Percentiles rank a stretch among this genome's conserved stretches.
These are phyloP conservation scores for Nipponia nippon DNA, from an alignment of 2,113 vertebrate species.

Conservation along the genomic window DNA sequence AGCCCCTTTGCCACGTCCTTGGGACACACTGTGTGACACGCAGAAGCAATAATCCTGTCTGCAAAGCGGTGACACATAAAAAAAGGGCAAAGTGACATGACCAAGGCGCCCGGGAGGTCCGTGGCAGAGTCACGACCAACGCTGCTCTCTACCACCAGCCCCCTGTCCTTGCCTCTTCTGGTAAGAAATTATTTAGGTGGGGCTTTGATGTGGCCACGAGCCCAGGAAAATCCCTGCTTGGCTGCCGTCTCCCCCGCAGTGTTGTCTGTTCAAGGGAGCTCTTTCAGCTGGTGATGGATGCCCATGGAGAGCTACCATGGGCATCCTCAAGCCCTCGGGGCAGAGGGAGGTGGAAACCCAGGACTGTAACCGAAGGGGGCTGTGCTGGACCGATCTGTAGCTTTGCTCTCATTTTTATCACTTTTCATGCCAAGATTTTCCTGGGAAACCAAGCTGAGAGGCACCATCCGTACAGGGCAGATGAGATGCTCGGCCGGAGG, in stretches of 20 bases:
- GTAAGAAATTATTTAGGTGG: background rate
- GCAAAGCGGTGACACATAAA: background rate
- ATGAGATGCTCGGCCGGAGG: background rate
- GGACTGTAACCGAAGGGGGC: background rate
- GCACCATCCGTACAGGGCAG: accelerated
- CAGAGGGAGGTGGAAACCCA: background rate
- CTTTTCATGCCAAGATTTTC: background rate
- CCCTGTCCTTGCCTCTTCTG: background rate
- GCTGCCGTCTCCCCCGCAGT: background rate
- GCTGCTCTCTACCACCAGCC: background rate
- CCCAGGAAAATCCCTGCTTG: background rate
- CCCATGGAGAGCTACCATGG: accelerated
- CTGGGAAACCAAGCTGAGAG: background rate
- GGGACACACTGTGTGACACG: accelerated
- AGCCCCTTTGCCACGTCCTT: background rate
- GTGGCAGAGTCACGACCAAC: background rate
- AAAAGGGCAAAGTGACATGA: background rate
- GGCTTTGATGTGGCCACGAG: background rate
- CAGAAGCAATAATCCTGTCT: background rate
- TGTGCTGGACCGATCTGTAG: background rate
- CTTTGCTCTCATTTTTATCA: background rate
- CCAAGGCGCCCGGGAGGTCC: background rate
- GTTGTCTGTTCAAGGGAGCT: background rate
- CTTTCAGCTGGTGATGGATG: background rate
- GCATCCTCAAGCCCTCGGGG: background rate